These are phyloP conservation scores for Chaetogeoica ovagalla DNA, from an alignment of 2,888 invertebrate genomes.

Conservation along the genomic window DNA sequence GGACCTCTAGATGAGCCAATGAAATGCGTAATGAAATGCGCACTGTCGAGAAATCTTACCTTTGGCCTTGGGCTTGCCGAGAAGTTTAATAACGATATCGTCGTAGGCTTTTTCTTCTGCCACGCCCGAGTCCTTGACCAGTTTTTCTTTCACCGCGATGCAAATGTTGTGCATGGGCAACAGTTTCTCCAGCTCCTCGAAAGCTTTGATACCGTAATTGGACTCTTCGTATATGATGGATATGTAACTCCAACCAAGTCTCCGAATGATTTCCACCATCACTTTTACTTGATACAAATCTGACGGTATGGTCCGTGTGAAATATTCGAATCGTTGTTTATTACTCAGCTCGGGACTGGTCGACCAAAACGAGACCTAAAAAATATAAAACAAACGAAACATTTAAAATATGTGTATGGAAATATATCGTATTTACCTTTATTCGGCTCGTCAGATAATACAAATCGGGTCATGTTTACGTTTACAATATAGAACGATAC, in stretches of 20 bases:
- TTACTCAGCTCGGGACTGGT: constrained; percentile 92
- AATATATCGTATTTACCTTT: too few species aligned
- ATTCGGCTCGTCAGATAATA: too few species aligned
- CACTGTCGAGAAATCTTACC: constrained; percentile 66
- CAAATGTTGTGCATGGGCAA: constrained; percentile 83
- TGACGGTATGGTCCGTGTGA: constrained; percentile 90
- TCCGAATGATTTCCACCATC: constrained; percentile 89
- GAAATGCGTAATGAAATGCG: too few species aligned
- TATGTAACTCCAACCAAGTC: constrained; percentile 89
- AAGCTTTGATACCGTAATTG: constrained; percentile 93
- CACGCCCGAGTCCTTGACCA: constrained; percentile 94
- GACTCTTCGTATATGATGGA: constrained; percentile 95
- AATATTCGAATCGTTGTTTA: constrained; percentile 92
- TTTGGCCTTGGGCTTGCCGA: constrained; percentile 84
- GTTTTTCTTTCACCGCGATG: constrained; percentile 90
- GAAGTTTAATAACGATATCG: constrained; percentile 79
- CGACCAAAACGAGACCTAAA: constrained; percentile 92
- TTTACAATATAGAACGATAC: too few species aligned
- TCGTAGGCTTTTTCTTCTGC: constrained; percentile 86
- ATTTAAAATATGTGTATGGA: not conserved
- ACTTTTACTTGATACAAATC: constrained; percentile 93
- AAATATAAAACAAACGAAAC: constrained; percentile 54
- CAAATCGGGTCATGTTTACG: too few species aligned
- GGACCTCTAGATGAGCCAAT: too few species aligned
- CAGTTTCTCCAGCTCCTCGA: constrained; percentile 87